A percentile compares a stretch with the other conserved stretches of the same genome.
Conservation (phyloP, 2,113 vertebrate species). For the Larimichthys polyactis region DNA sequence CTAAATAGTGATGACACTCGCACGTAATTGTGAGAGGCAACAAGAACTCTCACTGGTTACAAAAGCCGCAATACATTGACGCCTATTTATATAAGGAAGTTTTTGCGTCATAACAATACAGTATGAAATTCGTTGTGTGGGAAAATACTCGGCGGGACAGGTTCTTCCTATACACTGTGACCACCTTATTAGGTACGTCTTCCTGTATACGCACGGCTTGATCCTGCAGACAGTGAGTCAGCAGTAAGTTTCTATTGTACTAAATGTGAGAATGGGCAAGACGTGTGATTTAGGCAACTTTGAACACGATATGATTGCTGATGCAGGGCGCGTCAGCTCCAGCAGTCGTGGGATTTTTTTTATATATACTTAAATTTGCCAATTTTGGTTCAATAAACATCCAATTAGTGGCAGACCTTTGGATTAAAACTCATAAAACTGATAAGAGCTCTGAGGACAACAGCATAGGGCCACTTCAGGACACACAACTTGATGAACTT, state of each 20-base stretch:
- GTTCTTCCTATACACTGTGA: slow-evolving; percentile 10
- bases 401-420: slow-evolving; percentile 41
- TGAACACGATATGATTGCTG: slow-evolving; percentile 59
- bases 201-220: slow-evolving; percentile 57
- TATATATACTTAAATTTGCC: slow-evolving; percentile 22
- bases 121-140: slow-evolving; percentile 40
- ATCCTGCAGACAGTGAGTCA: slow-evolving; percentile 74
- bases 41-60: slow-evolving; percentile 72
- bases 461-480: background rate
- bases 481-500: slow-evolving; percentile 6
- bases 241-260: slow-evolving; percentile 47
- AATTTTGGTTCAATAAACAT: slow-evolving; percentile 52
- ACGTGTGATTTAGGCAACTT: slow-evolving; percentile 73
- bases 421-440: slow-evolving; percentile 22
- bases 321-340: slow-evolving; percentile 46
- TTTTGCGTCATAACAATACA: slow-evolving; percentile 30
- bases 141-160: slow-evolving; percentile 29
- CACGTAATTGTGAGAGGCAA: slow-evolving; percentile 79
- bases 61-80: slow-evolving; percentile 62
- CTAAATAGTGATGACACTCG: slow-evolving; percentile 79
- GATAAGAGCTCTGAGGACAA: slow-evolving; percentile 15
- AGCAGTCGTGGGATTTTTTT: slow-evolving; percentile 41
- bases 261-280: slow-evolving; percentile 50
- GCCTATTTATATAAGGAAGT: slow-evolving; percentile 57
- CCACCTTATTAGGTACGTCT: slow-evolving; percentile 42